Evolutionary conservation across 1,140 invertebrate genomes (phyloP).

Genomic region (Ridgeia piscesae): DNA sequence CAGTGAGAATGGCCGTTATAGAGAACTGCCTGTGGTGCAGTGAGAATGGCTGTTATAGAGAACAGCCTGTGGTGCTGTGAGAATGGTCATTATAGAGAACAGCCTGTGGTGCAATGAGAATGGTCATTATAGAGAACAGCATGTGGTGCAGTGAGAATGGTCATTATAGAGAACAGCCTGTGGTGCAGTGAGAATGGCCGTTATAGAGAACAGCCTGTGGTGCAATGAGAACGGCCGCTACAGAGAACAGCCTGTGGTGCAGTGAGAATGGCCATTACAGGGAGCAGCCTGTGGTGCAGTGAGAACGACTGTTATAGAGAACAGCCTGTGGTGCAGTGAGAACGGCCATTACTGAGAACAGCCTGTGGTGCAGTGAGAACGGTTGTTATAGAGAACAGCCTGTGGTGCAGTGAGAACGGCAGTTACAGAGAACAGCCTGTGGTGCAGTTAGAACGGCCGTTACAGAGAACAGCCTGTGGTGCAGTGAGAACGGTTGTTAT

Average conservation of each 20-base stretch:
- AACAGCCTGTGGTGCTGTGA: too few species aligned
- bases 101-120: constrained; percentile 57
- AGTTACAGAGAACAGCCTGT: too few species aligned
- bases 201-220: constrained; percentile 66
- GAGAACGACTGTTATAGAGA: background rate
- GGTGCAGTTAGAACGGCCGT: constrained; percentile 60
- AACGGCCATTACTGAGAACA: background rate
- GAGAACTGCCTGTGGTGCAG: too few species aligned
- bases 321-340: constrained; percentile 58
- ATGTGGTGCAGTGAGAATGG: constrained; percentile 62
- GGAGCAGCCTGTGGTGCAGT: constrained; percentile 61
- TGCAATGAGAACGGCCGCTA: constrained; percentile 63
- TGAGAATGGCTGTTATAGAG: too few species aligned
- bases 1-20: too few species aligned
- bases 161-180: constrained; percentile 66
- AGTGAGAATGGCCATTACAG: constrained; percentile 67
- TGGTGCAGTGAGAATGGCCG: constrained; percentile 62
- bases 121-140: constrained; percentile 67
- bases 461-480: constrained; percentile 60
- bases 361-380: too few species aligned
- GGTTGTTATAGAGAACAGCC: too few species aligned
- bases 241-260: constrained; percentile 64
- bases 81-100: constrained; percentile 66
- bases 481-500: constrained; percentile 66
- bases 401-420: too few species aligned